Evolutionary conservation across 2,113 vertebrate genomes (phyloP), one percentile per base, ranked within the genome.

Genomic region (Micronycteris hirsuta): DNA sequence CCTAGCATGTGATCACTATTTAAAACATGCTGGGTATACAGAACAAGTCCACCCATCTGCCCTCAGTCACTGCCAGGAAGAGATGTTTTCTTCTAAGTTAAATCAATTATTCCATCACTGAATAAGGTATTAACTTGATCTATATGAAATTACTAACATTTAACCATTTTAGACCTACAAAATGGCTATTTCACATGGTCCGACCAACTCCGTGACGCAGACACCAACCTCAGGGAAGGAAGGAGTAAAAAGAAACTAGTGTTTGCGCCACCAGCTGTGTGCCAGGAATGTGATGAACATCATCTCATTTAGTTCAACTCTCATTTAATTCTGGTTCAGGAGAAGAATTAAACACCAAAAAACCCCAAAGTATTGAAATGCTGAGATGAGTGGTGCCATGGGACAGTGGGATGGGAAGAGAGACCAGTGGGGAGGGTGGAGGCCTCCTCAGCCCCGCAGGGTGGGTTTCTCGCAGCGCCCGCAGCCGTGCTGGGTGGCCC

Each of bases 81-180:
- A 85, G 68, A 56, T 6, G 22, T 78, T 83, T 94, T 54, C 78
- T 93, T 61, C 54, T 65, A 86, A 74, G 83, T 28, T 74, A 77
- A 93, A 84, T 92, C 84, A 78, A 81, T 78, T 31, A 74, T 92
- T 56, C 63, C 58, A 61, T 89, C 92, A 89, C 87, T 9, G 49
- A 94, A 89, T 71, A 89, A 95, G 91, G 71, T 74, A 84, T 70
- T 81, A 45, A 47, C 36, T 63, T 28, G 20, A 63, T 52, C 43
- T 38, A 26, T 49, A 56, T 38, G 43, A 76, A 80, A 86, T 89
- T 14, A 86, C 43, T 68, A 86, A 76, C 28, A 58, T 20, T 45
- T 19, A 68, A 41, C 38, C 22, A 49, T 54, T 61, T 70, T 54
- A 86, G 54, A 86, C 31, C 54, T 61, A 54, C 36, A 76, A 7